Percentiles rank a stretch among this genome's conserved stretches.
Evolutionary conservation across 1,140 invertebrate species (phyloP).

Genomic region (Nebria ingens): DNA sequence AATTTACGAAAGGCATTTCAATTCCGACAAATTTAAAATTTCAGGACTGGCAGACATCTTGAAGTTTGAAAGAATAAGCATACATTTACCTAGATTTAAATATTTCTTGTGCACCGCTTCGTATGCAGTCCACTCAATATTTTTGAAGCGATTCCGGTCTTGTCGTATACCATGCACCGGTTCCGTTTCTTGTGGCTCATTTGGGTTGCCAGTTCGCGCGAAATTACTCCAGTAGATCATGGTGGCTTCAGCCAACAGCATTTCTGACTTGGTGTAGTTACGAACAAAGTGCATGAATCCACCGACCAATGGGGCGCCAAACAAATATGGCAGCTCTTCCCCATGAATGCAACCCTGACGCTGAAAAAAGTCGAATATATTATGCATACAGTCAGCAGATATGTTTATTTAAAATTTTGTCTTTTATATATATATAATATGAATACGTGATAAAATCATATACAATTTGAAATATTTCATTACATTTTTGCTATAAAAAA

Average conservation of each 20-base stretch:
- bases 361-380: too few relatives aligned
- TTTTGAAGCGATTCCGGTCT: conserved; percentile 66
- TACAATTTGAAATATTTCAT: too few relatives aligned
- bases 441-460: background rate
- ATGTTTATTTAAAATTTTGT: too few relatives aligned
- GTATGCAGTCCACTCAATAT: conserved; percentile 84
- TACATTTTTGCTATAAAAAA: too few relatives aligned
- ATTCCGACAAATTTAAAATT: too few relatives aligned
- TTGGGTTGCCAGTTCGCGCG: conserved; percentile 90
- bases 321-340: conserved; percentile 86
- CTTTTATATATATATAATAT: too few relatives aligned
- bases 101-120: conserved; percentile 88
- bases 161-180: conserved; percentile 53
- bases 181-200: conserved; percentile 63
- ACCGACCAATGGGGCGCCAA: conserved; percentile 69
- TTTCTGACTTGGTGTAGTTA: conserved; percentile 85
- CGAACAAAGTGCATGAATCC: conserved; percentile 71
- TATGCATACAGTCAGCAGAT: too few relatives aligned
- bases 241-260: conserved; percentile 78
- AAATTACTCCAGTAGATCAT: conserved; percentile 97
- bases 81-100: conserved; percentile 73
- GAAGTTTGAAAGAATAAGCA: too few relatives aligned
- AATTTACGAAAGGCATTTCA: too few relatives aligned
- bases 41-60: too few relatives aligned
- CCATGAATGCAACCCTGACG: conserved; percentile 81